Base-by-base conservation (phyloP, 2,797 vertebrate genomes). In the Cephalopachus bancanus region DNA sequence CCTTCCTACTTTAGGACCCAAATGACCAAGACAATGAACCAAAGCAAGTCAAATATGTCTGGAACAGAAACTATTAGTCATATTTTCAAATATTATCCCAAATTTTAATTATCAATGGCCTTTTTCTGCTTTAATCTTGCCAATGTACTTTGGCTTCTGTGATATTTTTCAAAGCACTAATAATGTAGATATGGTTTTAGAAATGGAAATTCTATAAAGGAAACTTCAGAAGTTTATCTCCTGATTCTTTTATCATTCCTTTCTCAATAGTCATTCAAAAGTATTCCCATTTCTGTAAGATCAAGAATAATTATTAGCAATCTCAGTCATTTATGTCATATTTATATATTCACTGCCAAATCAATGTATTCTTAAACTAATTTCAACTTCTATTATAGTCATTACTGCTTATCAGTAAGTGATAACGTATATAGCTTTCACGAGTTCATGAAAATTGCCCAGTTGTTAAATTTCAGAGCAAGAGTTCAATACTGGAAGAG, bases 331-430 rank as follows among this genome's bases (percentile, higher is more conserved):
- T 96, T 65, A 0, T 15, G 19, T 75, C 51, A 72, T 37, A 88
- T 81, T 94, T 93, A 91, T 59, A 53, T 86, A 91, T 91, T 93
- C 87, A 84, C 69, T 95, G 85, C 55, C 67, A 96, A 85, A 96
- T 83, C 88, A 85, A 91, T 83, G 95, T 96, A 81, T 95, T 95
- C 96, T 95, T 88, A 79, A 92, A 71, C 81, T 85, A 78, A 90
- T 94, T 95, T 96, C 83, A 62, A 91, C 17, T 85, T 94, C 55
- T 64, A 78, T 80, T 91, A 88, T 16, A 94, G 64, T 80, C 76
- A 74, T 90, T 49, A 93, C 22, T 79, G 74, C 78, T 92, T 95
- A 14, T 96, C 76, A 84, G 51, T 90, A 90, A 94, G 84, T 92
- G 81, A 93, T 76, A 97, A 96, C 30, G n/a, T 55, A 74, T 14